These are phyloP conservation scores for Athene noctua DNA, from an alignment of 2,113 vertebrate species.

Conservation along the genomic window DNA sequence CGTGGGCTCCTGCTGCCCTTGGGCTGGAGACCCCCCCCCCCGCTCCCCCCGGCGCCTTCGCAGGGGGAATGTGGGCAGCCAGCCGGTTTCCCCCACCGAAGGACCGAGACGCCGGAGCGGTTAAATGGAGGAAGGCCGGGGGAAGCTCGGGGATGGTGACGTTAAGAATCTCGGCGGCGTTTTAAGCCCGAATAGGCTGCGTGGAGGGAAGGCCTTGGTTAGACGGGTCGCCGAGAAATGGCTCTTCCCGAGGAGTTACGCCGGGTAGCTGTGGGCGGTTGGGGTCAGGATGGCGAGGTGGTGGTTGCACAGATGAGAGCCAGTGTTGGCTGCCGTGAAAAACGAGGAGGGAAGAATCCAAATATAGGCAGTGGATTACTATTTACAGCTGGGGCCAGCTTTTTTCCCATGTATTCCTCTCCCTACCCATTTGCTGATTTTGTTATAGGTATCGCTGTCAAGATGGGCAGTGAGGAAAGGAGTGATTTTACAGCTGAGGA, in stretches of 20 bases:
- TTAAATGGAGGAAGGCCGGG: neutral
- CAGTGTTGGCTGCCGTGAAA: neutral
- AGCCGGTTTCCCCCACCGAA: neutral
- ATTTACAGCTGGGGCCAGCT: neutral
- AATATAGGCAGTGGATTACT: rapidly evolving
- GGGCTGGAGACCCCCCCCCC: neutral
- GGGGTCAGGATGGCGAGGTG: neutral
- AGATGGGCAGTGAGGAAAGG: neutral
- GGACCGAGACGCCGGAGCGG: neutral
- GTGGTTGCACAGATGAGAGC: neutral
- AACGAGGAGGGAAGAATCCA: neutral
- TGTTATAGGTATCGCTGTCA: rapidly evolving
- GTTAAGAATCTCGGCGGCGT: neutral
- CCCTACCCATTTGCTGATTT: neutral
- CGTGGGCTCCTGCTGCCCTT: neutral
- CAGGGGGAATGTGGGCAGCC: neutral
- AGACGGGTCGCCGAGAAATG: neutral
- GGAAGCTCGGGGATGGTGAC: neutral
- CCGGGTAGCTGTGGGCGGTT: neutral
- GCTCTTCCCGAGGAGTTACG: neutral
- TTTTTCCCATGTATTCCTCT: rapidly evolving
- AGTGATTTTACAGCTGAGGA: neutral
- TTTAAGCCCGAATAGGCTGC: neutral
- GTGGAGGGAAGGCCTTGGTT: neutral
- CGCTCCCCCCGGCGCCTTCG: no score